phyloP scores from a whole-genome alignment of 2,888 invertebrate species.

The Petrolisthes cinctipes region DNA sequence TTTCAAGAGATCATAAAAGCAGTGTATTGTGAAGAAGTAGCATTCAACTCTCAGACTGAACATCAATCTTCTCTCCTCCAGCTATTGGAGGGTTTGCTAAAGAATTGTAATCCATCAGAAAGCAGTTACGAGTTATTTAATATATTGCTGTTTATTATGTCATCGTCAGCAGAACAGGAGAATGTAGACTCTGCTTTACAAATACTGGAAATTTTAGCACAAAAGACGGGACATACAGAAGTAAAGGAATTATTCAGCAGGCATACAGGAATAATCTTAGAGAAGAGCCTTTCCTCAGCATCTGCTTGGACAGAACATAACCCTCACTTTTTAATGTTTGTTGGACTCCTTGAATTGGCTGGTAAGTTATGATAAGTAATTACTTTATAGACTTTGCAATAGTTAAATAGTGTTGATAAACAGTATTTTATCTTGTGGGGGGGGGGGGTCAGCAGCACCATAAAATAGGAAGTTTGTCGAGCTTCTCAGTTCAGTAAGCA shows the following conservation, averaged over 20 bases:
- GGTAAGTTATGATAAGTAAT: slow-evolving; percentile 18
- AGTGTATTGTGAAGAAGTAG: slow-evolving; percentile 34
- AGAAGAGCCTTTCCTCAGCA: slow-evolving; percentile 9
- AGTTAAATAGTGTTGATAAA: background rate
- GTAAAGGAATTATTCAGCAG: slow-evolving; percentile 27
- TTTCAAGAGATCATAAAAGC: slow-evolving; percentile 18
- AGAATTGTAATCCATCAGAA: slow-evolving; percentile 36
- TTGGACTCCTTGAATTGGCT: slow-evolving; percentile 34
- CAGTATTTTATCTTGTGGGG: too few relatives aligned
- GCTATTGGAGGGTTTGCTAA: slow-evolving; percentile 22
- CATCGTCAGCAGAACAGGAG: slow-evolving; percentile 27
- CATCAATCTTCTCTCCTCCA: slow-evolving; percentile 41
- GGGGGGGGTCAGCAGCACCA: too few relatives aligned
- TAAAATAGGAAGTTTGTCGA: too few relatives aligned
- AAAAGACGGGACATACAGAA: slow-evolving; percentile 11
- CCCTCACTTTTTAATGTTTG: slow-evolving; percentile 42
- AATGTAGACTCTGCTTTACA: slow-evolving; percentile 29
- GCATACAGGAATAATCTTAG: slow-evolving; percentile 17
- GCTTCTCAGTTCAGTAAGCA: too few relatives aligned
- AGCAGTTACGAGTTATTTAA: slow-evolving; percentile 21
- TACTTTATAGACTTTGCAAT: background rate
- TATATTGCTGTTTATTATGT: slow-evolving; percentile 43
- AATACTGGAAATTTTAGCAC: slow-evolving; percentile 19
- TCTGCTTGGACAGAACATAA: slow-evolving; percentile 37
- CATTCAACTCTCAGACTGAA: slow-evolving; percentile 10